These are phyloP conservation scores for Drosophila robusta DNA, from an alignment of 2,888 invertebrate genomes.

Conservation along the genomic window DNA sequence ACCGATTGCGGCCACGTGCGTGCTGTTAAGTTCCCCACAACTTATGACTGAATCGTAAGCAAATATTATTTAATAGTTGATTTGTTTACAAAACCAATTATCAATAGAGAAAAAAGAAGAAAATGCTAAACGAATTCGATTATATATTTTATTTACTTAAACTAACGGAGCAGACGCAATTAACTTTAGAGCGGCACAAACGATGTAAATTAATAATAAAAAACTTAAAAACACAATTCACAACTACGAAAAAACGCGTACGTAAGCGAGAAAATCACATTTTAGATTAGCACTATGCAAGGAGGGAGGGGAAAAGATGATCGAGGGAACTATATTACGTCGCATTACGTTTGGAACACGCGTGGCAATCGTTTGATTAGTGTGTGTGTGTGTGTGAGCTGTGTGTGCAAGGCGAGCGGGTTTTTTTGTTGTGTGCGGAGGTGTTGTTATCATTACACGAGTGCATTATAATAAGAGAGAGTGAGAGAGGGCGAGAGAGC, in stretches of 20 bases:
- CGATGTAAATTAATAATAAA: constrained; percentile 64
- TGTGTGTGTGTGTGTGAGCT: constrained; percentile 15
- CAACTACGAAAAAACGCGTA: constrained; percentile 40
- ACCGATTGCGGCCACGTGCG: constrained; percentile 4
- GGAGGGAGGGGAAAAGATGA: constrained; percentile 14
- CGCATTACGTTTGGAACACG: constrained; percentile 71
- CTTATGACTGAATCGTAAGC: constrained; percentile 26
- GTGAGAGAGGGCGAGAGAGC: constrained; percentile 18
- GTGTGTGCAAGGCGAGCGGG: constrained; percentile 69
- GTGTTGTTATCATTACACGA: constrained; percentile 73
- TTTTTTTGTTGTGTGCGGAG: constrained; percentile 27
- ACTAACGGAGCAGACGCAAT: constrained; percentile 27
- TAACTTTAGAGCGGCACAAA: constrained; percentile 3
- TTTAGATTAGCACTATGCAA: constrained; percentile 46
- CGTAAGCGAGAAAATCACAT: constrained; percentile 66
- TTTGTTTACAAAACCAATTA: constrained; percentile 59
- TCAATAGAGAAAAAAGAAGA: constrained; percentile 21
- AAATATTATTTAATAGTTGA: constrained; percentile 59
- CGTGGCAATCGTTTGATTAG: constrained; percentile 53
- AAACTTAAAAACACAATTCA: constrained; percentile 38
- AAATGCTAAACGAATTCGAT: constrained; percentile 17
- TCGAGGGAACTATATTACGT: constrained; percentile 61
- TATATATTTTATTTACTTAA: constrained; percentile 20
- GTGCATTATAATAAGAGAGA: constrained; percentile 30
- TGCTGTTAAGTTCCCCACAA: constrained; percentile 1